Conservation (phyloP, 2,113 vertebrate species). For the Antechinus flavipes region DNA sequence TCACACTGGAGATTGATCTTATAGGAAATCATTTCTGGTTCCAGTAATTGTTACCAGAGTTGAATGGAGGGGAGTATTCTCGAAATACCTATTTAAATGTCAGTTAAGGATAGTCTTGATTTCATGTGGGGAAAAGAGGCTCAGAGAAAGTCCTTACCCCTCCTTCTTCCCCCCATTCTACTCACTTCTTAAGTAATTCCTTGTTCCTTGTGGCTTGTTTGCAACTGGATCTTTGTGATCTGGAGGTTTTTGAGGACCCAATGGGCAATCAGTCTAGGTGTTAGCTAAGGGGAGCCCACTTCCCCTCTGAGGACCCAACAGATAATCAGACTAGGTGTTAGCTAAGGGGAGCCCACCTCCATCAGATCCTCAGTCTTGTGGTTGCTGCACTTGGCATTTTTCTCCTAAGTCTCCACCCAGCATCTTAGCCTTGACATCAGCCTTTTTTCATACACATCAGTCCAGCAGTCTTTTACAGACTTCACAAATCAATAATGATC, state of each 20-base stretch:
- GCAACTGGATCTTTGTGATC: neutral
- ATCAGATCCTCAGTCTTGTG: neutral
- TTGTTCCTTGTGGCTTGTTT: neutral
- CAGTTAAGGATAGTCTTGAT: constrained; percentile 48
- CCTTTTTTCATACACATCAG: constrained; percentile 58
- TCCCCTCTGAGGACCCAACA: neutral
- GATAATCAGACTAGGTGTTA: neutral
- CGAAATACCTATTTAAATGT: constrained; percentile 61
- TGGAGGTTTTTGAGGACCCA: neutral
- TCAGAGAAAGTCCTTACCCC: constrained; percentile 47
- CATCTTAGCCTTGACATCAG: constrained; percentile 30
- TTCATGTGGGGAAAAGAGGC: constrained; percentile 58
- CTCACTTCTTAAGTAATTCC: neutral
- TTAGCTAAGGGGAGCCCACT: no score
- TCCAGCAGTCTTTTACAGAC: constrained; percentile 38
- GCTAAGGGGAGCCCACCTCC: neutral
- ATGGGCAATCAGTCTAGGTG: neutral
- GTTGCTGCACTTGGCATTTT: constrained; percentile 22
- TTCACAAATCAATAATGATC: constrained; percentile 48
- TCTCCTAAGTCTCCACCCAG: constrained; percentile 16
- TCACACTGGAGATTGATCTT: constrained; percentile 79
- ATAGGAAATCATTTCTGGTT: constrained; percentile 78
- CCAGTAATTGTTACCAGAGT: constrained; percentile 81
- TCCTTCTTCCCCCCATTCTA: neutral
- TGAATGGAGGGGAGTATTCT: constrained; percentile 25